A percentile compares a stretch with the other conserved stretches of the same genome.
phyloP scores from a whole-genome alignment of 2,113 vertebrate species.

The Trichechus manatus region DNA sequence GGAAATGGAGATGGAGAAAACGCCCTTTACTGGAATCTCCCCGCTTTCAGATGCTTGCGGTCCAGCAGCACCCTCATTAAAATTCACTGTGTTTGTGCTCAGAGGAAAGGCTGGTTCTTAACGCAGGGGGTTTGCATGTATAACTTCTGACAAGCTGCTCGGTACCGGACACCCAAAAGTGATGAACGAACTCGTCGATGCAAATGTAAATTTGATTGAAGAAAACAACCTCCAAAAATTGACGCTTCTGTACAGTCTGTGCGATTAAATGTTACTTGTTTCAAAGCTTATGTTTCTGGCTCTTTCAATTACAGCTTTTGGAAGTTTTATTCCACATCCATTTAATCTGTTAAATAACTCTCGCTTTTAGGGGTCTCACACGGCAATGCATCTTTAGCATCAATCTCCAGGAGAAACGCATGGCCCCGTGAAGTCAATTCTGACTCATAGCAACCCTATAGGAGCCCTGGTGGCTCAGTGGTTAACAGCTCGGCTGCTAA shows the following conservation, averaged over 20 bases:
- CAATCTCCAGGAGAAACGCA: background rate
- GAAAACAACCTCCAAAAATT: slow-evolving; percentile 88
- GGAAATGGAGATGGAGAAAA: background rate
- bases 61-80: slow-evolving; percentile 56
- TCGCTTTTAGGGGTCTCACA: slow-evolving; percentile 80
- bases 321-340: slow-evolving; percentile 87
- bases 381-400: slow-evolving; percentile 66
- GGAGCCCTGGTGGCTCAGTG: too few relatives aligned
- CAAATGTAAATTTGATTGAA: slow-evolving; percentile 88
- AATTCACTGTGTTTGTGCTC: slow-evolving; percentile 55
- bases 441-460: too few relatives aligned
- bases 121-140: slow-evolving; percentile 68
- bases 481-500: too few relatives aligned
- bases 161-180: slow-evolving; percentile 82
- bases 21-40: slow-evolving; percentile 41
- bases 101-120: slow-evolving; percentile 78
- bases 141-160: slow-evolving; percentile 83
- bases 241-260: slow-evolving; percentile 86
- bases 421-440: too few relatives aligned
- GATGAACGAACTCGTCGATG: slow-evolving; percentile 86
- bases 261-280: slow-evolving; percentile 90
- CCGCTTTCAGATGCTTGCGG: background rate
- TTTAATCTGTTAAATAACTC: slow-evolving; percentile 87
- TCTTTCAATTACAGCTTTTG: slow-evolving; percentile 88
- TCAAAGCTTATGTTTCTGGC: slow-evolving; percentile 89